Base-by-base conservation (phyloP, 2,113 vertebrate species). In the Hippocampus guttulatus region DNA sequence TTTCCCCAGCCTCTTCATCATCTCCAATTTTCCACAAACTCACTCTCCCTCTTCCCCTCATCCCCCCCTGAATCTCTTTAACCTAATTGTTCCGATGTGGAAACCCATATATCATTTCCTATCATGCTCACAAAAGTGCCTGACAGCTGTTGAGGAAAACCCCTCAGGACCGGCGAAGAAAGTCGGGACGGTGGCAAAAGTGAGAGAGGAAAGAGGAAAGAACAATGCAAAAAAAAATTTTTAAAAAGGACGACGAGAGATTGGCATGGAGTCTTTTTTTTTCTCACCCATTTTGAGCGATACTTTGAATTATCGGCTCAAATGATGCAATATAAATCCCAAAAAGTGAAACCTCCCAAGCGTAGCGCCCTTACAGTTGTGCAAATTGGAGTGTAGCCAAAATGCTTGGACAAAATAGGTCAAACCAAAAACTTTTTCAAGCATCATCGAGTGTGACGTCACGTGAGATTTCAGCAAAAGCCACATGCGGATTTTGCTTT, bases 21-120 rank as follows among this genome's bases (percentile, higher is more conserved):
- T 70, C 11, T 30, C 27, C 49, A 51, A 52, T 67, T 67, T 55
- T 47, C 73, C 21, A 68, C n/a, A 51, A 6, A 18, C 67, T 41
- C 58, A 49, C 3, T 66, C 30, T 23, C 40, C 41, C 43, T 14
- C 52, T 57, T 54, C 43, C 62, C 52, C 0, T 68, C 18, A 21
- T 20, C 60, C 71, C 69, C 71, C 70, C 69, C 73, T 64, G 70
- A 74, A 68, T 85, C 81, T 82, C 60, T 69, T 77, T 74, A 73
- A 75, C 68, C 77, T 88, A 87, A 88, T 88, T 88, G 76, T 83
- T 78, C 70, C 20, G 9, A 2, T 55, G 80, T 76, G 74, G 72
- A 60, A 79, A 70, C 84, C 70, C 81, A 81, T 88, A 88, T 82
- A 86, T 87, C 87, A 91, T 88, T 80, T 81, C 76, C 75, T 65